Percentiles rank a stretch among this genome's conserved stretches.
phyloP scores from a whole-genome alignment of 2,113 vertebrate species.

The Ctenodactylus gundi region DNA sequence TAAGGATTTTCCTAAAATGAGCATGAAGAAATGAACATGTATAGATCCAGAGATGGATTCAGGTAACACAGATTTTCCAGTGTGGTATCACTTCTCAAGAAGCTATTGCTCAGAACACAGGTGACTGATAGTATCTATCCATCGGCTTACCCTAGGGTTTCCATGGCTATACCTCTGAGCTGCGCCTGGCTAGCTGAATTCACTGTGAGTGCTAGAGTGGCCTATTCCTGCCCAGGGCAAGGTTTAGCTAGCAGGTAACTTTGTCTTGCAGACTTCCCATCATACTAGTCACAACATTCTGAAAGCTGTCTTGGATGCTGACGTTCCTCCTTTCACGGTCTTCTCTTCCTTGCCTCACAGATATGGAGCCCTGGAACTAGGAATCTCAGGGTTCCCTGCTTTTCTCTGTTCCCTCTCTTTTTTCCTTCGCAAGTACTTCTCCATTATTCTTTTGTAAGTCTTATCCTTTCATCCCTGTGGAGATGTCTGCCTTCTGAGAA shows the following conservation, averaged over 20 bases:
- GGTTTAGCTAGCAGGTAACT: neutral
- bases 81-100: neutral
- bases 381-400: neutral
- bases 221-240: rapidly evolving
- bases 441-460: neutral
- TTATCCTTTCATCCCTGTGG: neutral
- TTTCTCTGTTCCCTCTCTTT: neutral
- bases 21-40: neutral
- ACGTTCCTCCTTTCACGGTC: neutral
- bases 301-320: neutral
- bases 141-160: rapidly evolving
- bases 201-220: neutral
- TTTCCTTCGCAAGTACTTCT: neutral
- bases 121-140: neutral
- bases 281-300: neutral
- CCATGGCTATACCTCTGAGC: rapidly evolving
- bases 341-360: neutral
- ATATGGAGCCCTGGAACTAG: neutral
- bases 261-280: neutral
- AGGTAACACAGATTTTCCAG: neutral
- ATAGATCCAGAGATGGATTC: neutral
- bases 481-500: neutral
- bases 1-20: neutral
- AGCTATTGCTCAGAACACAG: neutral
- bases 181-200: neutral